These are phyloP conservation scores for Willowsia nigromaculata DNA, from an alignment of 2,888 invertebrate genomes.

Conservation along the genomic window DNA sequence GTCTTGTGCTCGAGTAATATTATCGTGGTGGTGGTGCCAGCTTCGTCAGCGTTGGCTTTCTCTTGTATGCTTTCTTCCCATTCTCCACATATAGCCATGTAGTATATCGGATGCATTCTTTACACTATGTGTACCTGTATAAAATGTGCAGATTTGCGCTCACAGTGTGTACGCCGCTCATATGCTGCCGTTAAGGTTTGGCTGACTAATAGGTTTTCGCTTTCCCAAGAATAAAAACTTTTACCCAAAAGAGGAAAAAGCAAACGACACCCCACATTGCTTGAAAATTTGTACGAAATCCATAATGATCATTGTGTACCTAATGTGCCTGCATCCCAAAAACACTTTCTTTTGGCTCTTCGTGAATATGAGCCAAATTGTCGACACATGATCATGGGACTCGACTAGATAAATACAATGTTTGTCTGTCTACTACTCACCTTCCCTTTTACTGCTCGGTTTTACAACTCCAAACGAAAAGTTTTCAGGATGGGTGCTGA, in stretches of 20 bases:
- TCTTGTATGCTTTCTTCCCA: neutral
- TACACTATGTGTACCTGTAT: neutral
- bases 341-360: neutral
- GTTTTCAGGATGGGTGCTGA: constrained; percentile 6
- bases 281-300: constrained; percentile 35
- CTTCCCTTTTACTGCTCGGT: neutral
- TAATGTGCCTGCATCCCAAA: constrained; percentile 18
- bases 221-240: constrained; percentile 31
- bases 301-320: neutral
- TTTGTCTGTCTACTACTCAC: neutral
- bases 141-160: constrained; percentile 8
- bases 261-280: constrained; percentile 21
- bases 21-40: constrained; percentile 59
- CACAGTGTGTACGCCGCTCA: neutral
- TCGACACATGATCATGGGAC: neutral
- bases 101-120: neutral
- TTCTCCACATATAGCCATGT: neutral
- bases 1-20: constrained; percentile 54
- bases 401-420: neutral
- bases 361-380: neutral
- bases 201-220: constrained; percentile 40
- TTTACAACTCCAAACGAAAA: neutral
- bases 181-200: constrained; percentile 9
- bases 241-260: neutral
- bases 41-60: constrained; percentile 55